Conservation (phyloP, 2,888 invertebrate species). For the Lasioglossum calceatum region DNA sequence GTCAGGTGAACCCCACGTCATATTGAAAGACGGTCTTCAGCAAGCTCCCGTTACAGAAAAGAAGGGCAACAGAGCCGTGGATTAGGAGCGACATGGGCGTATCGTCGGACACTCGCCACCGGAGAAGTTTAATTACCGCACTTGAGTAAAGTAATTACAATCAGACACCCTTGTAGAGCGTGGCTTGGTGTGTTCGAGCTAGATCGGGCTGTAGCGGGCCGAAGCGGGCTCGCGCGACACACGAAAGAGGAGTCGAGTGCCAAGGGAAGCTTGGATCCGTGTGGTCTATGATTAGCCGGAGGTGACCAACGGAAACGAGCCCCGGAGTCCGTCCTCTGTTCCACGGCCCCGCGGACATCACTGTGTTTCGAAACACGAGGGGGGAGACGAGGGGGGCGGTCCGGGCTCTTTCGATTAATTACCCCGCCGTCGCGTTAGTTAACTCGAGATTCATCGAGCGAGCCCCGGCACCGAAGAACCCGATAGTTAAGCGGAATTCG, state of each 20-base stretch:
- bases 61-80: not conserved
- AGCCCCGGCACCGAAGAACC: slow-evolving; percentile 68
- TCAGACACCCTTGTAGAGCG: slow-evolving; percentile 82
- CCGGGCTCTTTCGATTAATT: slow-evolving; percentile 83
- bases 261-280: slow-evolving; percentile 77
- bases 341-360: slow-evolving; percentile 46
- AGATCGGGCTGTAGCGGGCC: slow-evolving; percentile 16
- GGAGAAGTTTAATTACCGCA: slow-evolving; percentile 83
- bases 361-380: slow-evolving; percentile 11
- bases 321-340: slow-evolving; percentile 56
- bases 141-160: slow-evolving; percentile 84
- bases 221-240: slow-evolving; percentile 37
- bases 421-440: slow-evolving; percentile 76
- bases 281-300: slow-evolving; percentile 83
- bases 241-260: slow-evolving; percentile 79
- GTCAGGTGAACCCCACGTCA: not conserved
- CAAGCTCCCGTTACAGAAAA: not conserved
- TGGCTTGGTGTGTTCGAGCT: not conserved
- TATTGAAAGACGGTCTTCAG: not conserved
- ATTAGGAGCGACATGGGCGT: slow-evolving; percentile 33
- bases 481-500: slow-evolving; percentile 71
- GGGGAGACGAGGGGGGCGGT: slow-evolving; percentile 7
- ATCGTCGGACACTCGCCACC: slow-evolving; percentile 74
- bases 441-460: slow-evolving; percentile 81
- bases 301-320: slow-evolving; percentile 78